A percentile compares a stretch with the other conserved stretches of the same genome.
Evolutionary conservation across 2,888 invertebrate species (phyloP).

Genomic region (Stenodera caucasica): DNA sequence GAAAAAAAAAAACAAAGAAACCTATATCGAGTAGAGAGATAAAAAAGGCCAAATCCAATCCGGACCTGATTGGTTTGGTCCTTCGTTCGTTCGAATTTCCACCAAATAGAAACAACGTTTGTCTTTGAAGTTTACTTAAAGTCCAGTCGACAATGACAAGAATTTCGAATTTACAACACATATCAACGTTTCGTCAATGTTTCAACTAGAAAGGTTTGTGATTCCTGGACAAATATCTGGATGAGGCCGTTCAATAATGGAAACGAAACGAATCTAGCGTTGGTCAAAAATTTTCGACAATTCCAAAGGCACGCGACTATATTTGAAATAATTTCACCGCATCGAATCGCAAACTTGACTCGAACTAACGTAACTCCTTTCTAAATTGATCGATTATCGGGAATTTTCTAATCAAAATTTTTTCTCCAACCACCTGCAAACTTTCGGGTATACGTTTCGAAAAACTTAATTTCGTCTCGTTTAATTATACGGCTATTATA

Average conservation of each 20-base stretch:
- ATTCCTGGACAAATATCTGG: constrained; percentile 2
- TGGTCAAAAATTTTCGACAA: too few species aligned
- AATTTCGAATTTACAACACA: constrained; percentile 49
- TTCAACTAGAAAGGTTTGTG: constrained; percentile 3
- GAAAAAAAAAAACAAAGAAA: not conserved
- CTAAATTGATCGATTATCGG: too few species aligned
- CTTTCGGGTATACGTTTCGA: too few species aligned
- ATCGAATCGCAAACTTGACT: too few species aligned
- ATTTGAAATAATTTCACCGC: too few species aligned
- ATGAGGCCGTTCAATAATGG: constrained; percentile 15
- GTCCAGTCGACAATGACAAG: constrained; percentile 47
- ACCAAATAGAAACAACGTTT: constrained; percentile 49
- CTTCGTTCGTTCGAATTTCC: constrained; percentile 38
- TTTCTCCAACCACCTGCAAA: too few species aligned
- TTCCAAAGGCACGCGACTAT: too few species aligned
- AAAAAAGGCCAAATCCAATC: constrained; percentile 46
- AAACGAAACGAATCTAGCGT: too few species aligned
- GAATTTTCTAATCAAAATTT: too few species aligned
- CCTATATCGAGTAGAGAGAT: not conserved
- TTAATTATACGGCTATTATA: too few species aligned
- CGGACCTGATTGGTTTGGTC: constrained; percentile 50
- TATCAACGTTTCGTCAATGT: constrained; percentile 17
- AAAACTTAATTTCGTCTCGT: too few species aligned
- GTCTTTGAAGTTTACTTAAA: constrained; percentile 54
- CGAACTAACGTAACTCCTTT: too few species aligned